Conservation (phyloP, 2,797 vertebrate species). For the Heliangelus exortis region DNA sequence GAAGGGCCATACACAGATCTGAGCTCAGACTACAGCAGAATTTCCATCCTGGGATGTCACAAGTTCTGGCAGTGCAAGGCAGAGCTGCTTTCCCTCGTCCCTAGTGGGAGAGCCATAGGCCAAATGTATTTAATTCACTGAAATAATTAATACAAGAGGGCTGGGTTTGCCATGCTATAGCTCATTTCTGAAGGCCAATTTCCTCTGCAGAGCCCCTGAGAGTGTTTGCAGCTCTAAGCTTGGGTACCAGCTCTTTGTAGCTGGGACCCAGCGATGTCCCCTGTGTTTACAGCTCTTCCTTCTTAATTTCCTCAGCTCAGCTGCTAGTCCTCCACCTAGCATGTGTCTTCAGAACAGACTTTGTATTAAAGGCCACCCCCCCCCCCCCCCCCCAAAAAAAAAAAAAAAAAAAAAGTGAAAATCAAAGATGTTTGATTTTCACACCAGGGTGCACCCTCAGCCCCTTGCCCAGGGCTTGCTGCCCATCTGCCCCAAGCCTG, state of each 20-base stretch:
- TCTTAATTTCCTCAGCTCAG: not conserved
- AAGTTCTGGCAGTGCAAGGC: not conserved
- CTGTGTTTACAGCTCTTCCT: not conserved
- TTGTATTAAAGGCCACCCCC: not conserved
- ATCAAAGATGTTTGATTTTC: not conserved
- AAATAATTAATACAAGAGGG: not conserved
- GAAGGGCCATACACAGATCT: rapidly evolving
- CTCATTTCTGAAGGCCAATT: not conserved
- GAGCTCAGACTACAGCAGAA: not conserved
- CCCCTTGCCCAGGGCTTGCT: not conserved
- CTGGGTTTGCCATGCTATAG: not conserved
- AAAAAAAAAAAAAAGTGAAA: not conserved
- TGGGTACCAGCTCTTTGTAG: not conserved
- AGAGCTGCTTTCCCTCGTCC: not conserved
- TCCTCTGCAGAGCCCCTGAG: not conserved
- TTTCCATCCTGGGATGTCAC: not conserved
- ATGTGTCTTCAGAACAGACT: not conserved
- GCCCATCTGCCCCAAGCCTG: rapidly evolving
- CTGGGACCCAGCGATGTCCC: not conserved
- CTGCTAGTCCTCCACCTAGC: not conserved
- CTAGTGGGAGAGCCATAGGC: not conserved
- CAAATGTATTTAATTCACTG: not conserved
- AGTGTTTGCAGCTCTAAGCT: not conserved
- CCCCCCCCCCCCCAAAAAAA: not conserved
- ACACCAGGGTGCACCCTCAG: not conserved